A percentile compares a stretch with the other conserved stretches of the same genome.
These are phyloP conservation scores for Caerostris darwini DNA, from an alignment of 1,140 invertebrate species.

Conservation along the genomic window DNA sequence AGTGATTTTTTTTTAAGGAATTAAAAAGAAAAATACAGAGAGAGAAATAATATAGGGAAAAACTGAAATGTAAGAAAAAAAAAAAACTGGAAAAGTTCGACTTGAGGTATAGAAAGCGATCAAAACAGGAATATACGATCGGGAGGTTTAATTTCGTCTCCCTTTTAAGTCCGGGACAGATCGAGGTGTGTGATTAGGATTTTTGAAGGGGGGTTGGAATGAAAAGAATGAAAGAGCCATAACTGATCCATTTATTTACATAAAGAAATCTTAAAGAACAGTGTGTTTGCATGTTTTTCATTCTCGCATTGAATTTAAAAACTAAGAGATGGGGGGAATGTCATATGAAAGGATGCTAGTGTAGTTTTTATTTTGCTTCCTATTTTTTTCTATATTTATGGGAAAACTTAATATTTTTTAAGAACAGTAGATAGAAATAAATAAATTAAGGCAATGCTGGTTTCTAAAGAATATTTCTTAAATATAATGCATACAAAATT, in stretches of 20 bases:
- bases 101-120: neutral
- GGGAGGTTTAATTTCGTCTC: neutral
- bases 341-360: no score
- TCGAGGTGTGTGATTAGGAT: slow-evolving; percentile 1
- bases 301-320: neutral
- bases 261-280: neutral
- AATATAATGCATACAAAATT: no score
- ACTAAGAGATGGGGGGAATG: neutral
- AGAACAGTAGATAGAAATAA: no score
- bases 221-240: slow-evolving; percentile 7
- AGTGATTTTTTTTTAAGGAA: neutral
- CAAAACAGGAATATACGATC: slow-evolving; percentile 37
- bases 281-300: neutral
- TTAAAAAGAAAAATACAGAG: slow-evolving; percentile 41
- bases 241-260: slow-evolving; percentile 49
- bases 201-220: neutral
- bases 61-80: neutral
- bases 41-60: slow-evolving; percentile 3
- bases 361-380: no score
- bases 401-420: no score
- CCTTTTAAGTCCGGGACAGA: neutral
- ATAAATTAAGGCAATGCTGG: no score
- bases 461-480: no score
- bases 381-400: no score
- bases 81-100: neutral